Evolutionary conservation across 2,797 vertebrate species (phyloP).

Genomic region (Parambassis ranga): DNA sequence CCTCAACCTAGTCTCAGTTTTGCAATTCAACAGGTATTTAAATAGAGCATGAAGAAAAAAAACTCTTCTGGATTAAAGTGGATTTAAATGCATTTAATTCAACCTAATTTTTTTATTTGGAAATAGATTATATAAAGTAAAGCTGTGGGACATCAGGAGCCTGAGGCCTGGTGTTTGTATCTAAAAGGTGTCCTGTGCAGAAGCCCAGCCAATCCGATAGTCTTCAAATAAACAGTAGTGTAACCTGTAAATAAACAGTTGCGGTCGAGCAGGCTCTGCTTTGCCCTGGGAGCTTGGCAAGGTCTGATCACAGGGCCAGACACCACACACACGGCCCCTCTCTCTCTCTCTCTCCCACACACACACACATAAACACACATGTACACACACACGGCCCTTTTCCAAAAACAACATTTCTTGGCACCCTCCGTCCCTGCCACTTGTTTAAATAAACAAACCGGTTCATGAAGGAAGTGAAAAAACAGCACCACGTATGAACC

Average conservation of each 20-base stretch:
- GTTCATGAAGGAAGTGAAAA: constrained; percentile 61
- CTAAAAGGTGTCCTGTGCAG: constrained; percentile 67
- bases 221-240: constrained; percentile 78
- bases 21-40: constrained; percentile 28
- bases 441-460: constrained; percentile 82
- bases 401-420: constrained; percentile 80
- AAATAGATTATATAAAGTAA: not conserved
- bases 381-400: constrained; percentile 58
- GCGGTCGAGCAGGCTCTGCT: constrained; percentile 68
- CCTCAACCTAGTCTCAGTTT: not conserved
- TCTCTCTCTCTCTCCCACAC: constrained; percentile 18
- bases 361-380: constrained; percentile 15
- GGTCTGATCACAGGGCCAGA: constrained; percentile 64
- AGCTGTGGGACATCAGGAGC: not conserved
- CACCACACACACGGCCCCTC: constrained; percentile 35
- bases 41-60: not conserved
- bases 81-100: not conserved
- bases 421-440: constrained; percentile 72
- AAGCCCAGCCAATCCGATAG: constrained; percentile 60
- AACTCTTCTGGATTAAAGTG: not conserved
- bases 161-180: constrained; percentile 26
- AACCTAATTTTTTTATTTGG: not conserved
- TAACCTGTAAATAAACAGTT: constrained; percentile 81
- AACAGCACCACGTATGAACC: constrained; percentile 58
- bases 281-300: constrained; percentile 76